Percentiles rank a stretch among this genome's conserved stretches.
These are phyloP conservation scores for Axea sp. DNA, from an alignment of 2,888 invertebrate species.

Conservation along the genomic window DNA sequence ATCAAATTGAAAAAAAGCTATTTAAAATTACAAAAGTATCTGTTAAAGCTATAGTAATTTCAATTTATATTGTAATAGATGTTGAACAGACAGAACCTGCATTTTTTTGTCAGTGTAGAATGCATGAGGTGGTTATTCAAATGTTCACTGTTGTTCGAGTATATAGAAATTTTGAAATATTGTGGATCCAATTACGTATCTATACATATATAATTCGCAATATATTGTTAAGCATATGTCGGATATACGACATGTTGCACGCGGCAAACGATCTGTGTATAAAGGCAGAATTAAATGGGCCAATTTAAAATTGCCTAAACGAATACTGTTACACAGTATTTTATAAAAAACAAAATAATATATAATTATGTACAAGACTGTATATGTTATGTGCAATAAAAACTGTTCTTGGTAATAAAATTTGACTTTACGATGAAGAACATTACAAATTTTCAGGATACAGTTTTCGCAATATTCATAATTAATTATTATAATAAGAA, in stretches of 20 bases:
- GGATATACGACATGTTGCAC: slow-evolving; percentile 28
- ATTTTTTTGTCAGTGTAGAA: no score
- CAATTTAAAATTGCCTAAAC: slow-evolving; percentile 19
- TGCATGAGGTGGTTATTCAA: no score
- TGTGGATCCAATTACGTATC: slow-evolving; percentile 23
- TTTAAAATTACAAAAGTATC: no score
- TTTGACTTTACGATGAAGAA: no score
- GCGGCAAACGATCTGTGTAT: slow-evolving; percentile 25
- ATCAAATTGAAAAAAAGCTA: no score
- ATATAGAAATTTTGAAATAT: slow-evolving; percentile 17
- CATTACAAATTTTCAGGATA: no score
- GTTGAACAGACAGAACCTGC: no score
- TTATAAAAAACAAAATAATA: background rate
- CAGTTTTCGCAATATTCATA: no score
- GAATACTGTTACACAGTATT: background rate
- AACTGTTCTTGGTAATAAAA: no score
- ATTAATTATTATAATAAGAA: no score
- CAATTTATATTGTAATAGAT: no score
- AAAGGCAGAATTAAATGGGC: slow-evolving; percentile 13
- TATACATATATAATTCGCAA: slow-evolving; percentile 31
- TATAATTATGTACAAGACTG: slow-evolving; percentile 9
- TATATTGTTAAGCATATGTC: slow-evolving; percentile 23
- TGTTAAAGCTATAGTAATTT: no score
- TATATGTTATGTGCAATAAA: background rate
- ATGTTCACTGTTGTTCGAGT: slow-evolving; percentile 5